Conservation (phyloP, 1,140 invertebrate species). For the Melipona quadrifasciata region DNA sequence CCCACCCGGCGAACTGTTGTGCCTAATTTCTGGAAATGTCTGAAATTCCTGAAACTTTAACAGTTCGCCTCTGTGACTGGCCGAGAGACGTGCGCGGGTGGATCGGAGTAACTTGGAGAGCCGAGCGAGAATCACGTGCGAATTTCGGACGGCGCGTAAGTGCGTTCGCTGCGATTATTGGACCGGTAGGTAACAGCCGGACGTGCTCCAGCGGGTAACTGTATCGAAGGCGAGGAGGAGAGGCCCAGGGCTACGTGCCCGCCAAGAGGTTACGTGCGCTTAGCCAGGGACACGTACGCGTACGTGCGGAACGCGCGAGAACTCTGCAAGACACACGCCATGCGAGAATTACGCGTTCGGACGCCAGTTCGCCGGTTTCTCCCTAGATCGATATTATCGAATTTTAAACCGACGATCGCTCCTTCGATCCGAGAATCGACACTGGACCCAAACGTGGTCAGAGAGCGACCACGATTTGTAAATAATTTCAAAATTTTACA, state of each 20-base stretch:
- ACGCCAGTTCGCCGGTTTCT: background rate
- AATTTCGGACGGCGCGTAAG: conserved; percentile 29
- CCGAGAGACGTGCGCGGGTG: background rate
- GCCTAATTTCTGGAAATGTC: too few relatives aligned
- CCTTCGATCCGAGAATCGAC: too few relatives aligned
- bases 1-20: too few relatives aligned
- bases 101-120: background rate
- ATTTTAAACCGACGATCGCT: too few relatives aligned
- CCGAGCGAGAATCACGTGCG: background rate
- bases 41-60: too few relatives aligned
- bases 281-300: conserved; percentile 36
- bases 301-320: conserved; percentile 37
- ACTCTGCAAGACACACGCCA: conserved; percentile 27
- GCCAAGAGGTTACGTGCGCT: conserved; percentile 55
- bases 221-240: conserved; percentile 49
- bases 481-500: too few relatives aligned
- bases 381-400: background rate
- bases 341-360: conserved; percentile 38
- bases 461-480: too few relatives aligned
- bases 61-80: too few relatives aligned
- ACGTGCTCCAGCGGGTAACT: conserved; percentile 65
- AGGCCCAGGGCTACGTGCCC: conserved; percentile 50
- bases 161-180: conserved; percentile 49
- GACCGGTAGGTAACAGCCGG: conserved; percentile 56
- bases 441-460: too few relatives aligned